Conservation (phyloP, 2,797 vertebrate genomes). For the Anomalospiza imberbis region DNA sequence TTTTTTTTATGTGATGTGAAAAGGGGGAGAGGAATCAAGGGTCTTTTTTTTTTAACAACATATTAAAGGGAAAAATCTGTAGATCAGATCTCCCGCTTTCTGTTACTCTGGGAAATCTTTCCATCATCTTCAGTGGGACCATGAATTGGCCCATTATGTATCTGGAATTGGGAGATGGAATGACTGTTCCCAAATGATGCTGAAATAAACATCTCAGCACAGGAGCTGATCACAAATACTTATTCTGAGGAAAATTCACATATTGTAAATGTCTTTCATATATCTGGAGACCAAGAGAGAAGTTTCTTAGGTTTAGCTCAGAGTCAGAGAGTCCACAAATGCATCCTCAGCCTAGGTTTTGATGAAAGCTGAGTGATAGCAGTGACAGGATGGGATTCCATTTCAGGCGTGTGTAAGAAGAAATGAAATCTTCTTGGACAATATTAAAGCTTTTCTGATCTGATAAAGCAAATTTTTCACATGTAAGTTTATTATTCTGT, state of each 20-base stretch:
- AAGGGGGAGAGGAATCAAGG: constrained; percentile 32
- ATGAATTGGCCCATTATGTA: not conserved
- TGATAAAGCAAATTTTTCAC: not conserved
- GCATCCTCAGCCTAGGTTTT: not conserved
- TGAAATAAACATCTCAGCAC: not conserved
- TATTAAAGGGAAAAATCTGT: not conserved
- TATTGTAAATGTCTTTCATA: not conserved
- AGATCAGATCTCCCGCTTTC: not conserved
- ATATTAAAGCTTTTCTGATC: not conserved
- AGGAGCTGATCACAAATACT: not conserved
- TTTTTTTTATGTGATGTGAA: not conserved
- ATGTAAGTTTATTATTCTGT: not conserved
- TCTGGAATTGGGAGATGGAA: not conserved
- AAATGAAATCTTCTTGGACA: not conserved
- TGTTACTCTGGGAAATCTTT: not conserved
- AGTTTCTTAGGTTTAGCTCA: not conserved
- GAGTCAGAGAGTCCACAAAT: not conserved
- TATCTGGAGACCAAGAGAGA: not conserved
- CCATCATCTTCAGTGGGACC: not conserved
- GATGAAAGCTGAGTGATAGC: not conserved
- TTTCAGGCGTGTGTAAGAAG: not conserved
- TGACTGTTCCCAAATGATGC: not conserved
- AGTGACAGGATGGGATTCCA: not conserved
- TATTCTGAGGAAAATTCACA: not conserved
- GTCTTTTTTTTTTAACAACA: not conserved